Base-by-base conservation (phyloP, 2,113 vertebrate species). In the Hemiprocne comata region DNA sequence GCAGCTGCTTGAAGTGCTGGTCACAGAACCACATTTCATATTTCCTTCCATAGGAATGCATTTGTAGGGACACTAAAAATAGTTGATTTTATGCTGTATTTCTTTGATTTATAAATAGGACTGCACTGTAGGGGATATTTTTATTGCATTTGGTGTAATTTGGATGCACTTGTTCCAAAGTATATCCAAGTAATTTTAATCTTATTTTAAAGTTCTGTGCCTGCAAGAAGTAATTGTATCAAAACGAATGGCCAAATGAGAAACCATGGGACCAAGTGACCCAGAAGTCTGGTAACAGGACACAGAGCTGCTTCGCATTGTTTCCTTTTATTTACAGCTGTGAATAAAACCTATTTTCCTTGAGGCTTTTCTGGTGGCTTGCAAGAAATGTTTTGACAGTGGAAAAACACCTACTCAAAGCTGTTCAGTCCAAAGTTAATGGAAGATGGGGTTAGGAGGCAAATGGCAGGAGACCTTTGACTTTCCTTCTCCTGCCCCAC, bases 91-190 rank as follows among this genome's bases (percentile, higher is more conserved):
- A 88, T 83, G 67, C 31, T 85, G 34, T 55, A 62, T 77, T 88
- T 88, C 78, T 94, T 74, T 71, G 85, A 71, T 71, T 67, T 93
- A 55, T 61, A 93, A 93, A 83, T 70, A 87, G 44, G 29, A 60
- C 18, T 87, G 6, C 65, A 53, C 34, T 50, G 9, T 6, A n/a
- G 19, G 57, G 19, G 24, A 57, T 55, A 61, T 50, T 89, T 89
- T 66, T 65, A 42, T 34, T 65, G 58, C 9, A 7, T 84, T 88
- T 60, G 24, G 70, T 91, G 57, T 40, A 57, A 69, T 58, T n/a
- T 79, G 8, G 25, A 80, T 62, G 46, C 62, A 71, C 42, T 87
- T 74, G 60, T 42, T 38, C 75, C 67, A 3, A 74, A 71, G 55
- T 34, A 48, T 18, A 87, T 28, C 69, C 55, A 53, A 93, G 55